Evolutionary conservation across 2,888 invertebrate genomes (phyloP).

Genomic region (Pandemis corylana): DNA sequence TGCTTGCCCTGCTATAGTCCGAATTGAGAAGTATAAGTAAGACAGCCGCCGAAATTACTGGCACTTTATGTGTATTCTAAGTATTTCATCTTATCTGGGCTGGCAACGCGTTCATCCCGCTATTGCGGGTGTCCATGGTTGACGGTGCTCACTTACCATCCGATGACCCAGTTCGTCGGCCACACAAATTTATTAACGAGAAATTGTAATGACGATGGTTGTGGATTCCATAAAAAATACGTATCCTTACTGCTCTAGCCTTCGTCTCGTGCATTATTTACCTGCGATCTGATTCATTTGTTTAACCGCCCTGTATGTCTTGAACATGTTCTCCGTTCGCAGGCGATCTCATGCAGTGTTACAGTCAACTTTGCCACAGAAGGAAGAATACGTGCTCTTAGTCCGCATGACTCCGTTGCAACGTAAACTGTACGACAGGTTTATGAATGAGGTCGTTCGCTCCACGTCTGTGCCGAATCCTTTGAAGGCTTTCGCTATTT

Average conservation of each 20-base stretch:
- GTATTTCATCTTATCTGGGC: too few relatives aligned
- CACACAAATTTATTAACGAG: too few relatives aligned
- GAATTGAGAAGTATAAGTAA: too few relatives aligned
- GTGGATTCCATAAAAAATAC: background rate
- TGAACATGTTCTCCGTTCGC: conserved; percentile 45
- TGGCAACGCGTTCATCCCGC: too few relatives aligned
- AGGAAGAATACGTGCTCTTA: conserved; percentile 97
- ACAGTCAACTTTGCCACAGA: conserved; percentile 95
- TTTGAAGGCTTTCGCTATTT: conserved; percentile 98
- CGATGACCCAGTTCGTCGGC: too few relatives aligned
- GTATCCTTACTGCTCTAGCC: background rate
- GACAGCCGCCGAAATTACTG: too few relatives aligned
- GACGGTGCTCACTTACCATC: too few relatives aligned
- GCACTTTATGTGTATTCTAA: too few relatives aligned
- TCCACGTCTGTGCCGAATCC: conserved; percentile 96
- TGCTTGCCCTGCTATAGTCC: too few relatives aligned
- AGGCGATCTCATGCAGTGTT: conserved; percentile 96
- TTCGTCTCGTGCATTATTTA: background rate
- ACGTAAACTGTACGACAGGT: conserved; percentile 94
- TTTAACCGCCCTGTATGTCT: too few relatives aligned
- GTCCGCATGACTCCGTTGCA: conserved; percentile 96
- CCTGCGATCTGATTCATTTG: background rate
- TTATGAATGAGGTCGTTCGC: conserved; percentile 96
- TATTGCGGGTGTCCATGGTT: too few relatives aligned
- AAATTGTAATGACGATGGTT: too few relatives aligned